Evolutionary conservation across 2,113 vertebrate genomes (phyloP).

Genomic region (Cranoglanis bouderius): DNA sequence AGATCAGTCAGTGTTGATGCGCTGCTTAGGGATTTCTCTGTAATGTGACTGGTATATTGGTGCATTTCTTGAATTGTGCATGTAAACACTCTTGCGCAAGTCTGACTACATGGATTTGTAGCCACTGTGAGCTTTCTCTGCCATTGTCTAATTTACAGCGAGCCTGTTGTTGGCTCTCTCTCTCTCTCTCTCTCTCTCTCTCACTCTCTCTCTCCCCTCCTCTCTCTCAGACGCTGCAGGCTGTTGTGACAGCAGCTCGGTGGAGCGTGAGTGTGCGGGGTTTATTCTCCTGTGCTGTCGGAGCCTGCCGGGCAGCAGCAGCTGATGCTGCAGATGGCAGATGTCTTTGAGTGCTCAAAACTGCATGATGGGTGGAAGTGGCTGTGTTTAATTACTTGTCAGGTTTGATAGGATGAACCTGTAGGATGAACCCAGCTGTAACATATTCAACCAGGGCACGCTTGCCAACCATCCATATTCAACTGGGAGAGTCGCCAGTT

Average conservation of each 20-base stretch:
- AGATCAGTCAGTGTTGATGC: conserved; percentile 51
- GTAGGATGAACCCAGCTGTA: conserved; percentile 18
- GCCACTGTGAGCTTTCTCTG: not conserved
- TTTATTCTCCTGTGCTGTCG: conserved; percentile 37
- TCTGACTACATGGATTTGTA: not conserved
- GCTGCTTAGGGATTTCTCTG: not conserved
- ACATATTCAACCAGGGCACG: not conserved
- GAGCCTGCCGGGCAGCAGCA: conserved; percentile 74
- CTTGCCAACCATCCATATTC: not conserved
- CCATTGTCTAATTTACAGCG: conserved; percentile 10
- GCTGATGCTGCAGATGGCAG: conserved; percentile 88
- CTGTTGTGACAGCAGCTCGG: conserved; percentile 52
- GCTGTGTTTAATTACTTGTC: conserved; percentile 92
- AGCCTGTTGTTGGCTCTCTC: not conserved
- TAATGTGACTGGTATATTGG: not conserved
- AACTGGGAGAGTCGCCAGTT: not conserved
- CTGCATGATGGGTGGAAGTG: conserved; percentile 83
- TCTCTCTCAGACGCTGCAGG: conserved; percentile 11
- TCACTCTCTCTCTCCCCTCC: not conserved
- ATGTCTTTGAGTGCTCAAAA: conserved; percentile 79
- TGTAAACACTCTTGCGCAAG: conserved; percentile 1
- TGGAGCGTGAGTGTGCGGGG: conserved; percentile 24
- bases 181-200: not conserved
- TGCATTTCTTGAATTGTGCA: not conserved
- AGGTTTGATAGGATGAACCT: conserved; percentile 68